Conservation (phyloP, 2,888 invertebrate genomes). For the Lypha dubia region DNA sequence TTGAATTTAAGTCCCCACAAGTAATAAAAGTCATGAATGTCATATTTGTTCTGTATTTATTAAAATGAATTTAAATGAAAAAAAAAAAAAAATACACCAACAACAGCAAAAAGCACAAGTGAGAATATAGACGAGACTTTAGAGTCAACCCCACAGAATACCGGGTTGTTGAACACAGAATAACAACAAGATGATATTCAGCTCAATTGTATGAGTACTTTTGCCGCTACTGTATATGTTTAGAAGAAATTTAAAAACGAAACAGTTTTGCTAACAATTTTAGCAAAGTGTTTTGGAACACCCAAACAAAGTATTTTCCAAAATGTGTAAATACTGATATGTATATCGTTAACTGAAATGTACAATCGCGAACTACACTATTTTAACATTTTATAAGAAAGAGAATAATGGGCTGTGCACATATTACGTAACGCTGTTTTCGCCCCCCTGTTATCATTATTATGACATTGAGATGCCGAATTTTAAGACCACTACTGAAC, state of each 20-base stretch:
- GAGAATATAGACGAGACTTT: constrained; percentile 6
- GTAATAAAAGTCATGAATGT: constrained; percentile 73
- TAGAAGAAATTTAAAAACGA: background rate
- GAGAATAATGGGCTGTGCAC: too few relatives aligned
- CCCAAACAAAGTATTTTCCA: background rate
- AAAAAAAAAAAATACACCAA: background rate
- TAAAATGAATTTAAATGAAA: constrained; percentile 51
- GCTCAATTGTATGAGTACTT: constrained; percentile 11
- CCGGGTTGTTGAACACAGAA: constrained; percentile 9
- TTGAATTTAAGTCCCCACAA: constrained; percentile 73
- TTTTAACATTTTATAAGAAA: too few relatives aligned
- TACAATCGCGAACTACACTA: too few relatives aligned
- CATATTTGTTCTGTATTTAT: constrained; percentile 59
- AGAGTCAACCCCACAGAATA: constrained; percentile 23
- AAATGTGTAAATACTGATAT: background rate
- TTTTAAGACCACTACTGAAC: too few relatives aligned
- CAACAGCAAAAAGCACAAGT: background rate
- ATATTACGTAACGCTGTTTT: too few relatives aligned
- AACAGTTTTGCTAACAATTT: constrained; percentile 22
- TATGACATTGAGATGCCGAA: too few relatives aligned
- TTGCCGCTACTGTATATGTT: constrained; percentile 23
- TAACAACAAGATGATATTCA: constrained; percentile 12
- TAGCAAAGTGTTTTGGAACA: constrained; percentile 6
- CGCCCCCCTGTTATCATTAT: too few relatives aligned
- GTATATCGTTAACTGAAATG: too few relatives aligned